phyloP scores from a whole-genome alignment of 2,888 invertebrate species.

The Microdon myrmicae region DNA sequence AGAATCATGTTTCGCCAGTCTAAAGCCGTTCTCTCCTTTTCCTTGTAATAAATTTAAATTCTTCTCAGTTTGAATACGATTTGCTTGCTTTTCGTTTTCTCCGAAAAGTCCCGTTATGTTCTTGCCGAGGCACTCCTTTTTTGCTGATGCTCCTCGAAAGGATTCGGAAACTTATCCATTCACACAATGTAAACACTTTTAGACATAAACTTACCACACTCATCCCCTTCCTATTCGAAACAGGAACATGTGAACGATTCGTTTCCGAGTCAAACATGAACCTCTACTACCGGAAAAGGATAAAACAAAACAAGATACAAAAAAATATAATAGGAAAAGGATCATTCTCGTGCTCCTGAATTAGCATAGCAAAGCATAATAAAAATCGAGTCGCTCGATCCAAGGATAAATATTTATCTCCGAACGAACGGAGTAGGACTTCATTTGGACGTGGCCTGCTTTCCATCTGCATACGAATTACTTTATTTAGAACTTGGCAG shows the following conservation, averaged over 20 bases:
- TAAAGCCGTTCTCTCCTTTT: conserved; percentile 5
- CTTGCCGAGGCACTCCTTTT: conserved; percentile 5
- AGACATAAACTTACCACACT: conserved; percentile 41
- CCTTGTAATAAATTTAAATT: conserved; percentile 45
- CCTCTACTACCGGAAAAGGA: no score
- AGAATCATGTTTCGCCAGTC: conserved; percentile 29
- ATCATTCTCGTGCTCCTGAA: conserved; percentile 44
- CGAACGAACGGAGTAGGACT: conserved; percentile 12
- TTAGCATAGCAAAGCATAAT: conserved; percentile 47
- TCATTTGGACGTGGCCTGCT: not conserved
- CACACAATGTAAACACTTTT: conserved; percentile 46
- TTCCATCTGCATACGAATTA: conserved; percentile 48
- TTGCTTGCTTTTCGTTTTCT: conserved; percentile 9
- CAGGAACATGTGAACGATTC: no score
- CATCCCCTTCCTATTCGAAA: no score
- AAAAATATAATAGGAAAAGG: conserved; percentile 24
- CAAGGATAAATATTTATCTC: conserved; percentile 28
- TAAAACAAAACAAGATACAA: not conserved
- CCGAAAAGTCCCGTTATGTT: not conserved
- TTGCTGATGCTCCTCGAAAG: conserved; percentile 14
- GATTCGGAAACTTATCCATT: conserved; percentile 39
- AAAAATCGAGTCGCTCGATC: conserved; percentile 43
- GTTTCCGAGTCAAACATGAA: no score
- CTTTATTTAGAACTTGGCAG: conserved; percentile 29
- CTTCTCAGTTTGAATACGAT: conserved; percentile 34